phyloP scores from a whole-genome alignment of 2,888 invertebrate genomes.

The Neoitamus cyanurus region DNA sequence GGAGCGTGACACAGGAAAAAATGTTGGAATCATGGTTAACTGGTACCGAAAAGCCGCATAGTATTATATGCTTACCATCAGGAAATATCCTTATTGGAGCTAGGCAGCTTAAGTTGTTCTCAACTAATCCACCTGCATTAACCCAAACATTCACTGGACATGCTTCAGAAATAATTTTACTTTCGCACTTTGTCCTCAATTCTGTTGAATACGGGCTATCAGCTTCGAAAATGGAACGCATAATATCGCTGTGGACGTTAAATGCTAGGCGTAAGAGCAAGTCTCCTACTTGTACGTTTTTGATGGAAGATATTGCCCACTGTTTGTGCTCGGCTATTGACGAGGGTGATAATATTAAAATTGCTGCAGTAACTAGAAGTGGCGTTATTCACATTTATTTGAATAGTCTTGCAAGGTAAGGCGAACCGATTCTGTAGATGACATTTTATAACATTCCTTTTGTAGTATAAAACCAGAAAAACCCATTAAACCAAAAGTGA shows the following conservation, averaged over 20 bases:
- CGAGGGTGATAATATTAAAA: constrained; percentile 67
- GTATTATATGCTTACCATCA: constrained; percentile 62
- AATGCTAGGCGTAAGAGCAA: constrained; percentile 64
- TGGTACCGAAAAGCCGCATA: constrained; percentile 68
- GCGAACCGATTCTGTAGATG: not conserved
- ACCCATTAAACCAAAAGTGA: constrained; percentile 74
- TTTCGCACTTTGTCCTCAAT: constrained; percentile 61
- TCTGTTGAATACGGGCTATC: constrained; percentile 61
- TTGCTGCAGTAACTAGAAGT: constrained; percentile 73
- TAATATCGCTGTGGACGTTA: constrained; percentile 65
- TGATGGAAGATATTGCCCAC: constrained; percentile 77
- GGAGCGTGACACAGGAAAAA: constrained; percentile 66
- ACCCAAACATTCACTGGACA: constrained; percentile 75
- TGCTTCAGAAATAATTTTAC: constrained; percentile 69
- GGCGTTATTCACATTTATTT: constrained; percentile 84
- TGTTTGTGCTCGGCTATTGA: constrained; percentile 69
- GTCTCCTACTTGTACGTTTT: constrained; percentile 70
- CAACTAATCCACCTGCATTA: constrained; percentile 70
- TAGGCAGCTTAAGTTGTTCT: constrained; percentile 68
- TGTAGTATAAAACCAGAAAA: constrained; percentile 66
- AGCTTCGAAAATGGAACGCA: constrained; percentile 63
- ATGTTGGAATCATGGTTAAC: constrained; percentile 71
- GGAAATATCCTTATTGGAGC: constrained; percentile 61
- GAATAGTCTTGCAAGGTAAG: constrained; percentile 77
- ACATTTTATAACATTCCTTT: not conserved